phyloP scores from a whole-genome alignment of 1,140 invertebrate genomes.

The Triops cancriformis region DNA sequence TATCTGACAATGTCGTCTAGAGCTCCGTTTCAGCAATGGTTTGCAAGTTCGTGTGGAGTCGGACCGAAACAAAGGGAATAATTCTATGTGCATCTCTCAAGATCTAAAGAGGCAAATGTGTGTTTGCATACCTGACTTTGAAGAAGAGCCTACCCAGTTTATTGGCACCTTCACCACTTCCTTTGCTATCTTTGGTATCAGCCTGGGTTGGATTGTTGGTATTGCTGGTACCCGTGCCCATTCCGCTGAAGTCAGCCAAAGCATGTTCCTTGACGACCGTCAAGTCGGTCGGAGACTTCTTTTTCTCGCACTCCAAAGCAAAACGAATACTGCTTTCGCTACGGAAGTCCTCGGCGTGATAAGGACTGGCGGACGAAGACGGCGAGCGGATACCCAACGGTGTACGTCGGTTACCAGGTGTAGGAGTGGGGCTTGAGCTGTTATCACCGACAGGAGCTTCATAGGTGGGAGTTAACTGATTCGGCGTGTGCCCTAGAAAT shows the following conservation, averaged over 20 bases:
- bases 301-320: constrained; percentile 21
- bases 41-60: neutral
- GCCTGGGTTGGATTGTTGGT: neutral
- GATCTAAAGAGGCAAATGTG: neutral
- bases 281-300: neutral
- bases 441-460: neutral
- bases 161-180: constrained; percentile 45
- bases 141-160: constrained; percentile 77
- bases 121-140: constrained; percentile 55
- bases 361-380: neutral
- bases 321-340: constrained; percentile 24
- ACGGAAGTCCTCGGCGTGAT: neutral
- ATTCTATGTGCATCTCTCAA: neutral
- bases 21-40: neutral
- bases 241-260: neutral
- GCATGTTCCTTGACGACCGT: constrained; percentile 12
- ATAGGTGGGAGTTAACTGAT: neutral
- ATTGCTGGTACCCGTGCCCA: neutral
- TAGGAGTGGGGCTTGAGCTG: neutral
- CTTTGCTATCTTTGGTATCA: constrained; percentile 34
- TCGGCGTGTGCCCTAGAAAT: neutral
- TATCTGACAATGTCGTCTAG: neutral
- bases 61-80: neutral
- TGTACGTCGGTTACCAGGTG: neutral
- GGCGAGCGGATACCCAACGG: neutral